A percentile compares a stretch with the other conserved stretches of the same genome.
These are phyloP conservation scores for Dicrostonyx torquatus DNA, from an alignment of 2,797 vertebrate species.

Conservation along the genomic window DNA sequence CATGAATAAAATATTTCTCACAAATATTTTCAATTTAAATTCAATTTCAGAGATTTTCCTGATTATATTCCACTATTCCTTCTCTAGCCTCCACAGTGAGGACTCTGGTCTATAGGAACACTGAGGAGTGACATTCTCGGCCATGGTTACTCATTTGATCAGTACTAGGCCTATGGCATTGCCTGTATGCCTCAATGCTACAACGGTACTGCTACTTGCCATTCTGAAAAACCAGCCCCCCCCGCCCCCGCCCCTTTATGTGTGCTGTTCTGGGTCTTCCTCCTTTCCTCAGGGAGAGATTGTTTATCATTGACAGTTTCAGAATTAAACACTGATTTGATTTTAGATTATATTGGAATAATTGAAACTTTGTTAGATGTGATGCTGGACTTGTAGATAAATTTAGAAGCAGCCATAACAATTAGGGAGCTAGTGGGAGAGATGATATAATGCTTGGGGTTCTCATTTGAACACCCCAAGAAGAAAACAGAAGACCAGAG, in stretches of 20 bases:
- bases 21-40: conserved; percentile 20
- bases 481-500: conserved; percentile 7
- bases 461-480: conserved; percentile 54
- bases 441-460: conserved; percentile 19
- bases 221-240: background rate
- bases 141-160: background rate
- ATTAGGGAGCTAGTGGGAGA: conserved; percentile 38
- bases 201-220: background rate
- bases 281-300: background rate
- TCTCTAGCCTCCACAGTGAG: background rate
- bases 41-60: conserved; percentile 24
- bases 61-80: background rate
- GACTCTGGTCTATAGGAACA: background rate
- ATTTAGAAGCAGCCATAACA: conserved; percentile 37
- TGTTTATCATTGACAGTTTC: conserved; percentile 34
- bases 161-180: background rate
- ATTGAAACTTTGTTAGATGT: conserved; percentile 57
- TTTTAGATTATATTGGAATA: conserved; percentile 60
- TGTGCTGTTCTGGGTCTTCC: background rate
- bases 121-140: background rate
- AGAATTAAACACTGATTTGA: conserved; percentile 53
- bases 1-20: background rate
- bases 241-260: background rate
- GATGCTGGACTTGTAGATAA: conserved; percentile 43
- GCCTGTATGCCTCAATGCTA: background rate